Evolutionary conservation across 2,113 vertebrate genomes (phyloP).

Genomic region (Speoplatyrhinus poulsoni): DNA sequence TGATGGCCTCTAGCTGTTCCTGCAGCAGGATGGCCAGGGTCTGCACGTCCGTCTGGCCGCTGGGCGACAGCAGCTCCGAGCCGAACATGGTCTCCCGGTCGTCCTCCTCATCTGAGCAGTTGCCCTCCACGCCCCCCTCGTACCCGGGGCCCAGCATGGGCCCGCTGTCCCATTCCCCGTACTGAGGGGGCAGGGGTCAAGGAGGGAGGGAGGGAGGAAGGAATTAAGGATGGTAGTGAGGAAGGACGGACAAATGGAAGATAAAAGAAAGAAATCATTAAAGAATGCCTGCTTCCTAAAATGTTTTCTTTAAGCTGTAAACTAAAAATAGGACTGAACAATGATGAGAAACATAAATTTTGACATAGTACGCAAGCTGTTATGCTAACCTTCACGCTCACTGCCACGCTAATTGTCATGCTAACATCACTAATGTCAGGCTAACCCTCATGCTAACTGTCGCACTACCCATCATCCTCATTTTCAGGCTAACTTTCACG

Average conservation of each 20-base stretch:
- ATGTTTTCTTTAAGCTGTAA: not conserved
- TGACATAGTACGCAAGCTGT: too few relatives aligned
- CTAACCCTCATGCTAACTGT: too few relatives aligned
- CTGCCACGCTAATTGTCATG: too few relatives aligned
- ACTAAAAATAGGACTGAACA: not conserved
- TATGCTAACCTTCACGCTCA: too few relatives aligned
- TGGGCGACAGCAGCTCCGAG: constrained; percentile 87
- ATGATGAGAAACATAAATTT: not conserved
- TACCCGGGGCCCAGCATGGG: constrained; percentile 79
- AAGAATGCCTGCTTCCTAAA: not conserved
- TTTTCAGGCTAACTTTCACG: too few relatives aligned
- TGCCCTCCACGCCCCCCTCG: constrained; percentile 81
- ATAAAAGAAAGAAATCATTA: not conserved
- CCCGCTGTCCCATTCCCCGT: constrained; percentile 84
- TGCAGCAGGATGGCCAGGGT: constrained; percentile 93
- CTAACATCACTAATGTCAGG: too few relatives aligned
- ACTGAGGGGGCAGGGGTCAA: constrained; percentile 54
- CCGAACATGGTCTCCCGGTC: constrained; percentile 87
- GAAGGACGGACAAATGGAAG: not conserved
- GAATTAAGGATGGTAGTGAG: not conserved
- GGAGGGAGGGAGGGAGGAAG: not conserved
- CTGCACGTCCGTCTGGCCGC: constrained; percentile 91
- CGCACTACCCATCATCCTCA: too few relatives aligned
- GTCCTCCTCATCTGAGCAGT: constrained; percentile 85
- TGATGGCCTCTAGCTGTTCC: constrained; percentile 92